Percentiles rank a stretch among this genome's conserved stretches.
phyloP scores from a whole-genome alignment of 2,113 vertebrate genomes.

The Gnathonemus longibarbis region DNA sequence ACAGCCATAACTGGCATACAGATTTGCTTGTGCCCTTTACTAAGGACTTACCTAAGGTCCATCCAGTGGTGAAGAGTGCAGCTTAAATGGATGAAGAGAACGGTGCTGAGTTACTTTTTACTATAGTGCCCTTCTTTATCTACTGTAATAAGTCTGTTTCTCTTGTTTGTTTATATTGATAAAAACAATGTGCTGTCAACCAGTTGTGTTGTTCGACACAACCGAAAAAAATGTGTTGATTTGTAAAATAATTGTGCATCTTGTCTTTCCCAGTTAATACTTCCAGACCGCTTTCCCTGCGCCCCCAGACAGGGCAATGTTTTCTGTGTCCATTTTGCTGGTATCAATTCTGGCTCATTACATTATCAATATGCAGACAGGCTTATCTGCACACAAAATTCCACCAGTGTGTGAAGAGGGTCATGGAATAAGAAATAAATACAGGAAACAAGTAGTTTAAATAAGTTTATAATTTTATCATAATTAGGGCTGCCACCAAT shows the following conservation, averaged over 20 bases:
- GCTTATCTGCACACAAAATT: background rate
- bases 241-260: background rate
- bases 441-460: background rate
- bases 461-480: background rate
- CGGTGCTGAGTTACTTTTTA: too few species aligned
- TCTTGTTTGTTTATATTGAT: too few species aligned
- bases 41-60: background rate
- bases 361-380: background rate
- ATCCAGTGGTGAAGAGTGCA: too few species aligned
- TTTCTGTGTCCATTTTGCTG: background rate
- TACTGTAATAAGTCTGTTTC: background rate
- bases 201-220: background rate
- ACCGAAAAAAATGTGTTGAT: background rate
- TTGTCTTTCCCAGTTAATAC: background rate
- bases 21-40: background rate
- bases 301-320: background rate
- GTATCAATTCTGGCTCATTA: background rate
- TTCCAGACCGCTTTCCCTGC: background rate
- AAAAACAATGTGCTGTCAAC: background rate
- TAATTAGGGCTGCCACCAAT: too few species aligned
- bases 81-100: too few species aligned
- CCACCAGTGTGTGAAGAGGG: background rate
- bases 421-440: background rate
- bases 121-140: slow-evolving; percentile 11
- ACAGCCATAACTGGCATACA: background rate